A percentile compares a stretch with the other conserved stretches of the same genome.
Evolutionary conservation across 2,888 invertebrate genomes (phyloP).

Genomic region (Cataglyphis livida): DNA sequence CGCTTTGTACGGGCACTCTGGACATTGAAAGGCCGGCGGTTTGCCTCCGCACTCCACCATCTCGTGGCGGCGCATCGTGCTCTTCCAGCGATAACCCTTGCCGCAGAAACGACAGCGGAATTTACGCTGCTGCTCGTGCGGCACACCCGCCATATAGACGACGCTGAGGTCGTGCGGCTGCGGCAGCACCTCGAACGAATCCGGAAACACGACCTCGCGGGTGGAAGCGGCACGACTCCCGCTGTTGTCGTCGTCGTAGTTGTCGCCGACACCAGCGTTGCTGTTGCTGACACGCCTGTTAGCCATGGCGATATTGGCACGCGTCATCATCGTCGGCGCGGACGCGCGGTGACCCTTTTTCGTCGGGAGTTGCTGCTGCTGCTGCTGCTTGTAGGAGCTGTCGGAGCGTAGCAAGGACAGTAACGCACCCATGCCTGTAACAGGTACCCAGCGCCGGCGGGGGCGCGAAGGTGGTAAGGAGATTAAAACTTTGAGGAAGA

Average conservation of each 20-base stretch:
- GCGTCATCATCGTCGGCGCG: slow-evolving; percentile 39
- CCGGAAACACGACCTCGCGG: slow-evolving; percentile 83
- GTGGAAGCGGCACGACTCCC: slow-evolving; percentile 74
- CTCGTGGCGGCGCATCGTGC: slow-evolving; percentile 93
- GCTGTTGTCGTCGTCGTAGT: slow-evolving; percentile 64
- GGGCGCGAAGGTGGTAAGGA: slow-evolving; percentile 72
- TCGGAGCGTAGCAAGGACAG: slow-evolving; percentile 83
- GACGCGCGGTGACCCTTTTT: slow-evolving; percentile 58
- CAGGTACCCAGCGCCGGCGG: slow-evolving; percentile 79
- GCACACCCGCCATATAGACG: slow-evolving; percentile 85
- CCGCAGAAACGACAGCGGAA: slow-evolving; percentile 94
- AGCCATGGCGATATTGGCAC: slow-evolving; percentile 39
- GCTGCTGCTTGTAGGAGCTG: slow-evolving; percentile 63
- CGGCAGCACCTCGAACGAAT: slow-evolving; percentile 84
- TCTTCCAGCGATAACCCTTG: slow-evolving; percentile 95
- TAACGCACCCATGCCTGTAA: slow-evolving; percentile 84
- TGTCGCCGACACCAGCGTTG: slow-evolving; percentile 9
- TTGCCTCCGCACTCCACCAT: slow-evolving; percentile 95
- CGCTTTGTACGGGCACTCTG: slow-evolving; percentile 92
- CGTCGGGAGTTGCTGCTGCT: not conserved
- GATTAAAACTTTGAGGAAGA: slow-evolving; percentile 62
- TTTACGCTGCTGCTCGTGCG: slow-evolving; percentile 88
- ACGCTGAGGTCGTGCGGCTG: slow-evolving; percentile 83
- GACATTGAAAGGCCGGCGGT: slow-evolving; percentile 93
- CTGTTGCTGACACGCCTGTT: slow-evolving; percentile 52